Evolutionary conservation across 2,888 invertebrate species (phyloP), one percentile per base, ranked within the genome.

Genomic region (Melinopterus prodromus): DNA sequence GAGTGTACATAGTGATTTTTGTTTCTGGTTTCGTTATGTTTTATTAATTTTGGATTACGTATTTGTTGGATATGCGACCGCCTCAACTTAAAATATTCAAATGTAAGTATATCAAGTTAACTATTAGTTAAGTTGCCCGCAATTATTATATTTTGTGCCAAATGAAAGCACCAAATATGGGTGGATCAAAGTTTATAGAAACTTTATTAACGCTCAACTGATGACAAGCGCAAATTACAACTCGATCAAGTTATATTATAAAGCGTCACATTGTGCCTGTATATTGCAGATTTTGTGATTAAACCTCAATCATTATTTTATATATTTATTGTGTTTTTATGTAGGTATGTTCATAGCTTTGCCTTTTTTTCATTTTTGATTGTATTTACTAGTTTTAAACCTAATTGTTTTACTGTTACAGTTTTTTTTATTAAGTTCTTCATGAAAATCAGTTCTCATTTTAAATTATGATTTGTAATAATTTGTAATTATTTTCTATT

Each of bases 1-100:
- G 53, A 53, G 53, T 53, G 53, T 53, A 53, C 53, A 53, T 53
- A 53, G 53, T 53, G 53, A 53, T 53, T 53, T 53, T 53, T 53
- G 53, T 53, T 53, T 53, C 53, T 12, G 53, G 53, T 53, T 53
- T 53, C 53, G 53, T 53, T 53, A 53, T 53, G 53, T 53, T 53
- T 53, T 53, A 4, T 53, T 53, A 53, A 53, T 53, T 53, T 53
- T 53, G 53, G 53, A 53, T 53, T 53, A 53, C 53, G 53, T 53
- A 53, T 53, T 53, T 53, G 53, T 53, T 53, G 53, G 53, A 53
- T 53, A 53, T 53, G 53, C 53, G 53, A 53, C 7, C 53, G 53
- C 53, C 53, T 12, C 12, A 7, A 53, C 7, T 12, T 53, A 9
- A 53, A 53, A 53, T 53, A 53, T 53, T 53, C 53, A 53, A 53